Conservation (phyloP, 2,113 vertebrate species). For the Aphelocoma coerulescens region DNA sequence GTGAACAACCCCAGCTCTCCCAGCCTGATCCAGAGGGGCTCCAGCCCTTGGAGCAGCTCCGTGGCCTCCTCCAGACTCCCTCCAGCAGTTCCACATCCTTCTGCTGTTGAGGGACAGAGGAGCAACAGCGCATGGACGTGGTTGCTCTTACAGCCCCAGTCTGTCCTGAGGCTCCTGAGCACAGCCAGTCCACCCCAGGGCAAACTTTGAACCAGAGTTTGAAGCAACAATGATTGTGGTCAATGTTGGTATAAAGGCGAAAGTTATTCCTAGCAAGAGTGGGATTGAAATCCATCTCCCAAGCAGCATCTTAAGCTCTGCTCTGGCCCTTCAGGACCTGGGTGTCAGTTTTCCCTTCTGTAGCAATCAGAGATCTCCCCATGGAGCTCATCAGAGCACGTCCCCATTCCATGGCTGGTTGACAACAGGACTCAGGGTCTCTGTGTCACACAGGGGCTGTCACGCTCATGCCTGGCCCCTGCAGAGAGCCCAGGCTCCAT, state of each 20-base stretch:
- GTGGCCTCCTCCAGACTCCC: rapidly evolving
- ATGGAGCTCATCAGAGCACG: neutral
- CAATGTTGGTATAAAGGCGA: neutral
- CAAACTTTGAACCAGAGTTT: neutral
- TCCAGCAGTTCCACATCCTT: neutral
- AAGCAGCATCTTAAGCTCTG: neutral
- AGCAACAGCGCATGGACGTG: rapidly evolving
- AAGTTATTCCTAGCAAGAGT: neutral
- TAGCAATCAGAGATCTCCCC: neutral
- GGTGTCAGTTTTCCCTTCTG: neutral
- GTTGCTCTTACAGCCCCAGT: neutral
- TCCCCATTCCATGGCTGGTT: neutral
- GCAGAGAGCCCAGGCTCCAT: neutral
- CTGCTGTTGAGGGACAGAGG: neutral
- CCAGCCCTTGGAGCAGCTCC: neutral
- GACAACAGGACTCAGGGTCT: neutral
- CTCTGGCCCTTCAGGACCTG: neutral
- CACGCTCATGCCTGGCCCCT: neutral
- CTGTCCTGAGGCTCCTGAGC: neutral
- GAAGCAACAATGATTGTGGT: neutral
- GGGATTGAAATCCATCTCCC: neutral
- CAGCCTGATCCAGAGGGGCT: neutral
- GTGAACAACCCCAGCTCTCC: neutral
- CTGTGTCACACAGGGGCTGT: neutral
- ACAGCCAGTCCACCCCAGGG: neutral